phyloP scores from a whole-genome alignment of 2,113 vertebrate genomes.

The Tragelaphus scriptus region DNA sequence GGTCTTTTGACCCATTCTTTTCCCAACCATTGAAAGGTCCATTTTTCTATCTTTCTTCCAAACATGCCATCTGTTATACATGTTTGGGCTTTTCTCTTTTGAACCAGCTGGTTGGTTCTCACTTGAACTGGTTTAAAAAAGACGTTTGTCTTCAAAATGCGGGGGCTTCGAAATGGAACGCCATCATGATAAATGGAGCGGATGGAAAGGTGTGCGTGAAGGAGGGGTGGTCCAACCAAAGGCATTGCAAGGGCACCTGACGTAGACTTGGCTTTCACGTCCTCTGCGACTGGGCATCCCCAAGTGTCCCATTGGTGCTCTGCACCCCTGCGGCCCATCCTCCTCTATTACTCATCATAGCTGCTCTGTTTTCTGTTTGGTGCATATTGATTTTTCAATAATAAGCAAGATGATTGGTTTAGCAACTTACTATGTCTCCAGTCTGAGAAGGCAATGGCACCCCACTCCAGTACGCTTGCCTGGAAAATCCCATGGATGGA shows the following conservation, averaged over 20 bases:
- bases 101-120: background rate
- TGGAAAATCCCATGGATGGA: too few species aligned
- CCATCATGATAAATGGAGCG: background rate
- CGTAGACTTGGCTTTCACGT: background rate
- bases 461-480: too few species aligned
- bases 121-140: background rate
- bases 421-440: background rate
- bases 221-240: background rate
- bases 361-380: conserved; percentile 43
- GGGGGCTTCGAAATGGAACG: background rate
- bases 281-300: background rate
- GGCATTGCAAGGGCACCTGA: rapidly evolving
- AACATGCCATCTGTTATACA: background rate
- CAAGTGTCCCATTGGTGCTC: background rate
- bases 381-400: background rate
- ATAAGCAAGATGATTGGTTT: background rate
- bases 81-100: background rate
- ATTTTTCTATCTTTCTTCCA: background rate
- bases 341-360: background rate
- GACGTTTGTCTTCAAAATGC: background rate
- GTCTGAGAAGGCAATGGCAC: background rate
- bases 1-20: background rate
- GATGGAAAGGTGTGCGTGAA: background rate
- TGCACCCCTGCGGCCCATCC: background rate
- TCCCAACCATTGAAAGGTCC: background rate